Base-by-base conservation (phyloP, 2,113 vertebrate species). In the Vicugna pacos region DNA sequence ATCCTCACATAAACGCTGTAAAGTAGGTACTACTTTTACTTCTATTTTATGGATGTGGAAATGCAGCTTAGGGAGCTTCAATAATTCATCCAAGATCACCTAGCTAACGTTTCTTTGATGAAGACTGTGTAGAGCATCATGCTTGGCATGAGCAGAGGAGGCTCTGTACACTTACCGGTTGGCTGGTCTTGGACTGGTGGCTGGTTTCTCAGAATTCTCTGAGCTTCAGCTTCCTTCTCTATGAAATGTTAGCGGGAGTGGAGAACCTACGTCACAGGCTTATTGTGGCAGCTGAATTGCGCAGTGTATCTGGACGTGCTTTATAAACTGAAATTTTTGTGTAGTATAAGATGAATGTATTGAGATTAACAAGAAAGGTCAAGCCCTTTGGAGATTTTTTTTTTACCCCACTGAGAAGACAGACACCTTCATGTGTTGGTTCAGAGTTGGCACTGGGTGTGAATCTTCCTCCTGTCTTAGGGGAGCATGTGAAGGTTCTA, bases 31-130 rank as follows among this genome's bases (percentile, higher is more conserved):
- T 92, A 26, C 54, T 73, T 89, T 72, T 60, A 46, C 72, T 85
- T 91, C 60, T 94, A 3, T 86, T 84, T 96, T 89, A 67, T 50
- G 32, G 65, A n/a, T 72, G 60, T 81, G 84, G 76, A 20, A 80
- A 69, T 28, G 54, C 56, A n/a, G n/a, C 13, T 48, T 48, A 12
- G 14, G 58, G 60, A 64, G 85, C 42, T 50, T 65, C 16, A 65
- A 2, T 35, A 70, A 65, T 90, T 89, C 26, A 64, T 26, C 30
- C 48, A 42, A 10, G 38, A 56, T 67, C 48, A 58, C 64, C 52
- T 3, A 54, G 89, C 69, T 95, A 14, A 52, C 77, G 52, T 60
- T 92, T 67, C 67, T 89, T 89, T 96, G 81, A 35, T 19, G 20
- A 69, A 42, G 60, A 8, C 52, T 0, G 0, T 8, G 9, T 17